Conservation (phyloP, 2,888 invertebrate species). For the Oithona nana region DNA sequence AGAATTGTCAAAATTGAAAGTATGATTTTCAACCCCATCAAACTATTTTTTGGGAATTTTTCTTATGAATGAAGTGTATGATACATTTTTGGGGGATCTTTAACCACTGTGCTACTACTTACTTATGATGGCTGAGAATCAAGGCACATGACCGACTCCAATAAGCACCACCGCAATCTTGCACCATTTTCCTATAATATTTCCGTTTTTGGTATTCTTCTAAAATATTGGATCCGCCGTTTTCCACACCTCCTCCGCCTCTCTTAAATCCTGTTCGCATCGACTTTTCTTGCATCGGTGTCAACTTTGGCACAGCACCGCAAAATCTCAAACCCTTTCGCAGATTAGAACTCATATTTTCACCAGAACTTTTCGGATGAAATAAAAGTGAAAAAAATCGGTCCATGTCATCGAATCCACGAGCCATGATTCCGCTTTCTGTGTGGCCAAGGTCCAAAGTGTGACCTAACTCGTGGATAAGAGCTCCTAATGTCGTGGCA, state of each 20-base stretch:
- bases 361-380: neutral
- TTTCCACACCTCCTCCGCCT: neutral
- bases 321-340: neutral
- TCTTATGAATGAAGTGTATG: too few relatives aligned
- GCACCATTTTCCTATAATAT: constrained; percentile 2
- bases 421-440: constrained; percentile 74
- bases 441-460: constrained; percentile 85
- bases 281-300: neutral
- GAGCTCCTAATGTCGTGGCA: constrained; percentile 72
- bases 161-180: constrained; percentile 19
- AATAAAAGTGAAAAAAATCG: constrained; percentile 42
- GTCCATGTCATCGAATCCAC: constrained; percentile 65
- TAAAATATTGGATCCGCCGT: neutral
- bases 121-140: constrained; percentile 45
- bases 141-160: constrained; percentile 34
- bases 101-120: too few relatives aligned
- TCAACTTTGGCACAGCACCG: neutral
- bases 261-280: neutral
- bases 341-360: too few relatives aligned
- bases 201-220: constrained; percentile 4
- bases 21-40: too few relatives aligned
- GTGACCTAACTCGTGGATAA: constrained; percentile 81
- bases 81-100: too few relatives aligned
- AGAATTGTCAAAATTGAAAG: too few relatives aligned
- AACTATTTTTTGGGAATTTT: too few relatives aligned